Base-by-base conservation (phyloP, 2,113 vertebrate genomes). In the Ochotona curzoniae region DNA sequence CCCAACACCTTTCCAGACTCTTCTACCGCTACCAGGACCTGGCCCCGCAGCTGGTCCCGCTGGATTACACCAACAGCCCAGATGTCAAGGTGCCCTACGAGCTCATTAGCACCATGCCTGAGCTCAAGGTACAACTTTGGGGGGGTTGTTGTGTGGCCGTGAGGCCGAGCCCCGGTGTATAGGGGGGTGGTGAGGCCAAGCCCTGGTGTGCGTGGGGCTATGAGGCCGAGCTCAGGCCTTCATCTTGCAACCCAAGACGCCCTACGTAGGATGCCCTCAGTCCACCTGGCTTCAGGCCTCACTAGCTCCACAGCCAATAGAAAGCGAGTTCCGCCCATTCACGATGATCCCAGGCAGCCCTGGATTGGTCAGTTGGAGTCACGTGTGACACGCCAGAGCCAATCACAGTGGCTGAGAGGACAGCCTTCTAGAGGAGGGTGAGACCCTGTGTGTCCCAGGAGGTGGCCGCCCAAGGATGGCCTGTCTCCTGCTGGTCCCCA, bases 41-140 rank as follows among this genome's bases (percentile, higher is more conserved):
- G 96, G 99, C 99, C 38, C 99, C 99, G 0, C 99, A 99, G 97
- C 98, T 99, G 0, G 99, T 99, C 95, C 99, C 99, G 0, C 98
- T 99, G 0, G 98, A 99, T 98, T 99, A 99, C 97, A 99, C 98
- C 6, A 92, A 44, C 71, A 98, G 97, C 20, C 99, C 99, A 82
- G 98, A 98, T 15, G 99, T 99, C 98, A 99, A 98, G 49, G 97
- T 99, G 63, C 99, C 99, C 78, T 99, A 99, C 3, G 97, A 99
- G 96, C 98, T 99, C 97, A 99, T 99, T 81, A 97, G 98, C 98
- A 99, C 98, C 98, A 99, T 99, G 99, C 99, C 99, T 1, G 99
- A 99, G 97, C 98, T 99, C 97, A 99, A 99, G 99, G 99, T 99
- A 98, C 63, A 60, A 89, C 78, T n/a, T n/a, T n/a, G n/a, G n/a